These are phyloP conservation scores for Epicauta chinensis DNA, from an alignment of 1,140 invertebrate species.

Conservation along the genomic window DNA sequence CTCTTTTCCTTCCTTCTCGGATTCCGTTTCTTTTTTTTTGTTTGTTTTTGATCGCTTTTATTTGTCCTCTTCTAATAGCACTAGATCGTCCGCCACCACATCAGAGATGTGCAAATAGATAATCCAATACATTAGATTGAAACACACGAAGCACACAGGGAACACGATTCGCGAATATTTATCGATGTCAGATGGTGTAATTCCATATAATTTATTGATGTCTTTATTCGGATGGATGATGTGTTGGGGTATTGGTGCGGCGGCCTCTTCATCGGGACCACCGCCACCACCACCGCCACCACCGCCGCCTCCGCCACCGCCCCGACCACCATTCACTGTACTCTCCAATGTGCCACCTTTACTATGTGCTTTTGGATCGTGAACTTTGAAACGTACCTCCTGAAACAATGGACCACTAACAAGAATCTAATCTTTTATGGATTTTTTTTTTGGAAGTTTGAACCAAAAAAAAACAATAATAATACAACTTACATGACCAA, in stretches of 20 bases:
- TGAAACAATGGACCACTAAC: constrained; percentile 74
- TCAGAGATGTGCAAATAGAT: constrained; percentile 94
- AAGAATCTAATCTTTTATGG: constrained; percentile 17
- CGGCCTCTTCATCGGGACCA: constrained; percentile 57
- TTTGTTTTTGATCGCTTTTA: too few relatives aligned
- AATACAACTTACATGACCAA: constrained; percentile 37
- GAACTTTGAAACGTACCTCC: constrained; percentile 91
- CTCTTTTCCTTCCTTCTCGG: constrained; percentile 12
- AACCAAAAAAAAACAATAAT: too few relatives aligned
- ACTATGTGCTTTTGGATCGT: constrained; percentile 86
- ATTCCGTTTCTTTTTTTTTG: too few relatives aligned
- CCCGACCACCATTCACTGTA: constrained; percentile 74
- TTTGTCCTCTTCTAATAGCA: constrained; percentile 76
- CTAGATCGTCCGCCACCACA: constrained; percentile 86
- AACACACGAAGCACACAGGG: constrained; percentile 94
- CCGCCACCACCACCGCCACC: constrained; percentile 46
- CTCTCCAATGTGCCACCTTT: constrained; percentile 86
- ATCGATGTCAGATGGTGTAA: constrained; percentile 92
- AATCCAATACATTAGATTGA: constrained; percentile 98
- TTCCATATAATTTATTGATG: constrained; percentile 82
- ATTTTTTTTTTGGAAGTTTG: neutral
- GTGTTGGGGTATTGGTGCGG: constrained; percentile 64
- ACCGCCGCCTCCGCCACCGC: constrained; percentile 55
- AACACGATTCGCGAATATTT: constrained; percentile 95
- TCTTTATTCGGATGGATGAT: constrained; percentile 66